These are phyloP conservation scores for Urocynchramus pylzowi DNA, from an alignment of 2,113 vertebrate species.

Conservation along the genomic window DNA sequence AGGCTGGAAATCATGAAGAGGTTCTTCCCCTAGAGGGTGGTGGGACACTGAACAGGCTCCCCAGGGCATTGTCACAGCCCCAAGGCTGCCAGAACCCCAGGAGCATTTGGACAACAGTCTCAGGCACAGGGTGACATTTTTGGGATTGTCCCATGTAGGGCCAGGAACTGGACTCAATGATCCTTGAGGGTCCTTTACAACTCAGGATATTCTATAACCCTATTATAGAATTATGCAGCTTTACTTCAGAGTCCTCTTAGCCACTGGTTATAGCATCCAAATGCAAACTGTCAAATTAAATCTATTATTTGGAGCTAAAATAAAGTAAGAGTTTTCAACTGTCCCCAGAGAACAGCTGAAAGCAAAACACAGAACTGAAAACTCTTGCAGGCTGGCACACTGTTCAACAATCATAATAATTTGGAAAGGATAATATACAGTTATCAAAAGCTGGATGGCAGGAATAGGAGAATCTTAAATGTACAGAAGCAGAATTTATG, in stretches of 20 bases:
- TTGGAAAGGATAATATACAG: not conserved
- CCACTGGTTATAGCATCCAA: not conserved
- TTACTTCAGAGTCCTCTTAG: not conserved
- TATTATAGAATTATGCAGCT: not conserved
- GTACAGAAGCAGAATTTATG: not conserved
- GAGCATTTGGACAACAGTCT: accelerated
- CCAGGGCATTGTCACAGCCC: not conserved
- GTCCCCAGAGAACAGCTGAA: not conserved
- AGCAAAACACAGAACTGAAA: not conserved
- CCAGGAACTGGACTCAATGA: not conserved
- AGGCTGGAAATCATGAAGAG: not conserved
- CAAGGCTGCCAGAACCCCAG: not conserved
- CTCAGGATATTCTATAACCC: not conserved
- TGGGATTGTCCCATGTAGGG: not conserved
- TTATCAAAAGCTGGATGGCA: not conserved
- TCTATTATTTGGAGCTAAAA: not conserved
- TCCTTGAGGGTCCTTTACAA: not conserved
- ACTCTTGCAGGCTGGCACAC: not conserved
- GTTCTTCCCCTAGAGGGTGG: not conserved
- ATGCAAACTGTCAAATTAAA: not conserved
- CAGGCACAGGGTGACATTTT: not conserved
- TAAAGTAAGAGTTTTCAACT: not conserved
- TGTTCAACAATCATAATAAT: not conserved
- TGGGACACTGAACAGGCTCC: not conserved
- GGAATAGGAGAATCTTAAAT: not conserved